These are phyloP conservation scores for Drosophila algonquin DNA, from an alignment of 2,888 invertebrate species.

Conservation along the genomic window DNA sequence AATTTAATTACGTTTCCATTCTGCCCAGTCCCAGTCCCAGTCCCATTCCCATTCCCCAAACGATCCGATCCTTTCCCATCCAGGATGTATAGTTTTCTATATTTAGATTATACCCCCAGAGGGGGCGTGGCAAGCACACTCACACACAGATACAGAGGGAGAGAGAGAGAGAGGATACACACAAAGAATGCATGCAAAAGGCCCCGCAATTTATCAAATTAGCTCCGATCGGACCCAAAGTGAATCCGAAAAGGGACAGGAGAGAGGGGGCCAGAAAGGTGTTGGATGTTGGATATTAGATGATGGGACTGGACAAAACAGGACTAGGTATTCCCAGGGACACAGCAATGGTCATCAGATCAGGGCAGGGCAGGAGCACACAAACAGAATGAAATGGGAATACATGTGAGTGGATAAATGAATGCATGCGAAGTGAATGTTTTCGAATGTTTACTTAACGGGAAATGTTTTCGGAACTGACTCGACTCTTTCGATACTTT, in stretches of 20 bases:
- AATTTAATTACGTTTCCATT: constrained; percentile 76
- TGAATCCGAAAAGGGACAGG: constrained; percentile 1
- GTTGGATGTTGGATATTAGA: constrained; percentile 48
- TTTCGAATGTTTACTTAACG: background rate
- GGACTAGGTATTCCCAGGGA: background rate
- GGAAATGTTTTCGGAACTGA: no score
- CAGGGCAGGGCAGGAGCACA: background rate
- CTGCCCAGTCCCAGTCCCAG: background rate
- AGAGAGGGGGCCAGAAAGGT: constrained; percentile 22
- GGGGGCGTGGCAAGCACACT: constrained; percentile 57
- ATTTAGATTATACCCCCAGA: constrained; percentile 39
- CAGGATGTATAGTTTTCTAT: constrained; percentile 55
- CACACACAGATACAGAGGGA: constrained; percentile 19
- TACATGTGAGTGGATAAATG: background rate
- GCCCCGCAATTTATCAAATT: constrained; percentile 79
- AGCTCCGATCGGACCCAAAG: constrained; percentile 64
- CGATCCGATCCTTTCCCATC: constrained; percentile 11
- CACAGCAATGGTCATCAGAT: constrained; percentile 15
- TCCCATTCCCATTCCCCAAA: constrained; percentile 4
- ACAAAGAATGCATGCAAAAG: constrained; percentile 56
- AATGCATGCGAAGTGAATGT: background rate
- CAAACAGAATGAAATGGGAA: no score
- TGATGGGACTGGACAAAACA: constrained; percentile 10
- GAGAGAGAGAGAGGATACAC: background rate
- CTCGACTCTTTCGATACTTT: background rate